Evolutionary conservation across 2,113 vertebrate genomes (phyloP), one percentile per base, ranked within the genome.

Genomic region (Cepphus grylle): DNA sequence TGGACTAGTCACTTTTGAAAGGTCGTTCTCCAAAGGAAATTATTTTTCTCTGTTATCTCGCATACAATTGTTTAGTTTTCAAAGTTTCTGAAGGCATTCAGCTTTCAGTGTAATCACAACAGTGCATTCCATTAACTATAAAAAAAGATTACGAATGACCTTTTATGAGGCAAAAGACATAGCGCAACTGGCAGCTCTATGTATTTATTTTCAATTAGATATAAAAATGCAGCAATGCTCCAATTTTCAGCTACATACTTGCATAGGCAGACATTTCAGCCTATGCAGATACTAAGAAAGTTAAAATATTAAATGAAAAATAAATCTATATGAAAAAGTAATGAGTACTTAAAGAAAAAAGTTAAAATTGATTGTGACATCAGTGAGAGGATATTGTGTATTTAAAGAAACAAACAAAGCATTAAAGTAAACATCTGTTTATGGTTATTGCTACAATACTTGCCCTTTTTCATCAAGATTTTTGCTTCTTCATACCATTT

Each of bases 161-260:
- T 98, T 97, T 98, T 93, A 94, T 90, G 89, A 90, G 73, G 77
- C 62, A 95, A 97, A 96, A 96, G 70, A 88, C 94, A 87, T n/a
- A 80, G 67, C 25, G 91, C 40, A 86, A 90, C 76, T 93, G 74
- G 88, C 62, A 76, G 90, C 72, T 95, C 96, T 85, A 85, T 72
- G 70, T 95, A 92, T 96, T 95, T 97, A 61, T 95, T 95, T 97
- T 95, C 73, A 97, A 94, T 93, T 95, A 87, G 78, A 88, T 85
- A 59, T 66, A 84, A 97, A 95, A 97, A 74, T 49, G 47, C 73
- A 63, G 12, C 66, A 78, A 21, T 23, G 4, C 30, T 90, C 26
- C 21, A 49, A 5, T 92, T 97, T 81, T 88, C 55, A 74, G 70
- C 71, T 93, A 67, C 9, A 40, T 69, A 40, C 19, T 65, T 65